Conservation (phyloP, 2,797 vertebrate genomes). For the Heliangelus exortis region DNA sequence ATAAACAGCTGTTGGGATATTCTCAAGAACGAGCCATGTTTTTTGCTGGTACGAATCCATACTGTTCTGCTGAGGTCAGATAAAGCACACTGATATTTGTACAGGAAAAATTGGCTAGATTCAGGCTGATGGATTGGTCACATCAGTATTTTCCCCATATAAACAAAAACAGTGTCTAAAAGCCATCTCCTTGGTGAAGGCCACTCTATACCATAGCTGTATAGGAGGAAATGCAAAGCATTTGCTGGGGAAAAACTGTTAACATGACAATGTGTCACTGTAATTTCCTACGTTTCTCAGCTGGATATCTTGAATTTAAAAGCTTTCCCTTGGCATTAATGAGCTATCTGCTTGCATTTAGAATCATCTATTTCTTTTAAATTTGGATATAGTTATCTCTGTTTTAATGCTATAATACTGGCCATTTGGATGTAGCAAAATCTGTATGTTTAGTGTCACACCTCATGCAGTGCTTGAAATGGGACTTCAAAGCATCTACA, state of each 20-base stretch:
- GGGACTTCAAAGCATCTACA: background rate
- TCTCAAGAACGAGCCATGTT: background rate
- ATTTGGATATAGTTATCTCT: background rate
- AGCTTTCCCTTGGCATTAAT: background rate
- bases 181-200: background rate
- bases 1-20: background rate
- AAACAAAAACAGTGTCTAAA: background rate
- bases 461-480: background rate
- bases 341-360: background rate
- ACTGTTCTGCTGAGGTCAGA: background rate
- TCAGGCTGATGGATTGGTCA: background rate
- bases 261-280: background rate
- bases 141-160: background rate
- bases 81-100: background rate
- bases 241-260: background rate
- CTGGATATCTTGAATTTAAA: background rate
- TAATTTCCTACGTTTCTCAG: background rate
- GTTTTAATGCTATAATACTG: background rate
- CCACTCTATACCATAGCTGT: background rate
- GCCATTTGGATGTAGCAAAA: background rate
- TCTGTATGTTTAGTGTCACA: background rate
- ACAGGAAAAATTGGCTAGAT: background rate
- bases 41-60: background rate
- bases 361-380: background rate
- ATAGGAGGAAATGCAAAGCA: background rate